Percentiles rank a stretch among this genome's conserved stretches.
These are phyloP conservation scores for Lutjanus argentimaculatus DNA, from an alignment of 2,797 vertebrate genomes.

Conservation along the genomic window DNA sequence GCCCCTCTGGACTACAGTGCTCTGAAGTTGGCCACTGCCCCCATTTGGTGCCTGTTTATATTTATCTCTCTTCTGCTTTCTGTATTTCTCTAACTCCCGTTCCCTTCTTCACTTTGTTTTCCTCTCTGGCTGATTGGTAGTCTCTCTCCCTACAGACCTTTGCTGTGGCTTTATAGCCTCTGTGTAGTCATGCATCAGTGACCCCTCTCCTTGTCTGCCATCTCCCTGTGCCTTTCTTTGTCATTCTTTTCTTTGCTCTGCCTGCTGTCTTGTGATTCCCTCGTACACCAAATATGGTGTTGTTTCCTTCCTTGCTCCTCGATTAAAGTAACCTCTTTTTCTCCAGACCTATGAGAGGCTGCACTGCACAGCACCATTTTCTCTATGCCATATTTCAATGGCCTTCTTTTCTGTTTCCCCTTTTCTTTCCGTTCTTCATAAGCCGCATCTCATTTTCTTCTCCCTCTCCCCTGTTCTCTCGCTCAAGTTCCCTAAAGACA, in stretches of 20 bases:
- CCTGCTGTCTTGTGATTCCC: slow-evolving; percentile 6
- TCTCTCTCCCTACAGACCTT: slow-evolving; percentile 28
- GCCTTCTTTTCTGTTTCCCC: background rate
- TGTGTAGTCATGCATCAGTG: slow-evolving; percentile 52
- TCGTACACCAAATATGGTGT: slow-evolving; percentile 3
- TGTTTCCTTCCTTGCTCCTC: slow-evolving; percentile 5
- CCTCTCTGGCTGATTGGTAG: slow-evolving; percentile 38
- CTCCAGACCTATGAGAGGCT: slow-evolving; percentile 12
- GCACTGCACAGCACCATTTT: slow-evolving; percentile 1
- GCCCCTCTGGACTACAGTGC: background rate
- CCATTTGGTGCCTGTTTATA: slow-evolving; percentile 10
- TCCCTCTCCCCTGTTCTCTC: background rate
- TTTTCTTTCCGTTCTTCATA: slow-evolving; percentile 2
- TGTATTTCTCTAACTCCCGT: slow-evolving; percentile 14
- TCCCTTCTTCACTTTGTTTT: slow-evolving; percentile 42
- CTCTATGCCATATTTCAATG: background rate
- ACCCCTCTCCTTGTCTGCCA: slow-evolving; percentile 33
- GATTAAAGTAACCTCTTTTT: slow-evolving; percentile 7
- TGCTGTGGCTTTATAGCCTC: slow-evolving; percentile 36
- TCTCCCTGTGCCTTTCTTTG: slow-evolving; percentile 20
- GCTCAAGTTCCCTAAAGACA: slow-evolving; percentile 33
- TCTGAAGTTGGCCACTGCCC: background rate
- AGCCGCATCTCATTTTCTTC: slow-evolving; percentile 38
- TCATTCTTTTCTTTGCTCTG: slow-evolving; percentile 24
- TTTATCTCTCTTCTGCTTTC: slow-evolving; percentile 25